Evolutionary conservation across 2,113 vertebrate genomes (phyloP).

Genomic region (Dolichotis patagonum): DNA sequence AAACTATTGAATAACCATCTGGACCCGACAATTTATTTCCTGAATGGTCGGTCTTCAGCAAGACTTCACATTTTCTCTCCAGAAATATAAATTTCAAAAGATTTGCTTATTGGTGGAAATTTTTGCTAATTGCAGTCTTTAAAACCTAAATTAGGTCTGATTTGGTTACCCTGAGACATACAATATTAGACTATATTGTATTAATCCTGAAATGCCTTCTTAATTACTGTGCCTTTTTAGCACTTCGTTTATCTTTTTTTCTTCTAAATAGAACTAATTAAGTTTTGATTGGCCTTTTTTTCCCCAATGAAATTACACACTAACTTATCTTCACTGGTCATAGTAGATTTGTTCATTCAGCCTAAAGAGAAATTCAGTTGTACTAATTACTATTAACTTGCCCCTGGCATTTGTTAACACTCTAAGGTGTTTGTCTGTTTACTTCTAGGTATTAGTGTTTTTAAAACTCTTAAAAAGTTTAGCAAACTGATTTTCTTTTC

Average conservation of each 20-base stretch:
- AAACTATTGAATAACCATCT: conserved; percentile 78
- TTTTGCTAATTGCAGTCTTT: conserved; percentile 75
- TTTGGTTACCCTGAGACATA: conserved; percentile 68
- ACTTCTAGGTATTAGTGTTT: conserved; percentile 24
- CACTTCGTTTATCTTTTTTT: conserved; percentile 73
- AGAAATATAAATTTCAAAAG: conserved; percentile 66
- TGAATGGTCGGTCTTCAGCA: conserved; percentile 73
- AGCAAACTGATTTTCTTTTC: conserved; percentile 42
- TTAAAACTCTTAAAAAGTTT: conserved; percentile 64
- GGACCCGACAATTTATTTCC: conserved; percentile 66
- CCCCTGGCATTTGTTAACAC: conserved; percentile 49
- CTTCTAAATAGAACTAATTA: conserved; percentile 78
- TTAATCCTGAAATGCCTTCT: conserved; percentile 80
- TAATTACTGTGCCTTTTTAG: conserved; percentile 78
- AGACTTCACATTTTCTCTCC: conserved; percentile 72
- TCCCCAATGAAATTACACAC: conserved; percentile 72
- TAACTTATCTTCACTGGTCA: conserved; percentile 69
- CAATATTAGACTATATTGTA: conserved; percentile 79
- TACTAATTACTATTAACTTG: conserved; percentile 63
- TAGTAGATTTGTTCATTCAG: conserved; percentile 80
- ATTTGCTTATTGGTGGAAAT: conserved; percentile 75
- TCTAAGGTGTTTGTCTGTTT: conserved; percentile 61
- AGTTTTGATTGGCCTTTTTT: conserved; percentile 73
- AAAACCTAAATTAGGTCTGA: conserved; percentile 73
- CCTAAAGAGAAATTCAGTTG: conserved; percentile 70